Conservation (phyloP, 2,113 vertebrate genomes). For the Tonatia bakeri region DNA sequence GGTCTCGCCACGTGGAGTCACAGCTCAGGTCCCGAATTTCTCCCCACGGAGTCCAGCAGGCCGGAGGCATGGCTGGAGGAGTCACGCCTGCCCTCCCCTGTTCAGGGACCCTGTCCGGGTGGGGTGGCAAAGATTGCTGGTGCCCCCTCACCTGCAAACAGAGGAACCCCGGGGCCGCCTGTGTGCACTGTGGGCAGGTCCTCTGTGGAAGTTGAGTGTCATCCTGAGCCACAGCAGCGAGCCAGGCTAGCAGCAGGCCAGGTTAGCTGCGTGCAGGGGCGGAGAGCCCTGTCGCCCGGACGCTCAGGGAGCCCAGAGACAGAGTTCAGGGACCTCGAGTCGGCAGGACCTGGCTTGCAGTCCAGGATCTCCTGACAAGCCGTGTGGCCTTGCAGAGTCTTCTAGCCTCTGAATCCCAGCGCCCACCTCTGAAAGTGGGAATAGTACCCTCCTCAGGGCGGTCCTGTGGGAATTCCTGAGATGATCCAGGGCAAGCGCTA, state of each 20-base stretch:
- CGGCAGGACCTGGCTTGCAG: not conserved
- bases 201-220: rapidly evolving
- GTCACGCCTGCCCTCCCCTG: not conserved
- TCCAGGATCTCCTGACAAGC: not conserved
- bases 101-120: not conserved
- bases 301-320: not conserved
- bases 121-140: not conserved
- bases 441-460: not conserved
- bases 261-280: rapidly evolving
- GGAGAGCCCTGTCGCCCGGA: not conserved
- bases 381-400: not conserved
- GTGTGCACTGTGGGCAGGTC: not conserved
- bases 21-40: not conserved
- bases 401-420: not conserved
- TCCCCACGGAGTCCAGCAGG: not conserved
- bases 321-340: not conserved
- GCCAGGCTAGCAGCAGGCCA: not conserved
- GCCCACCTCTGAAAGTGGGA: not conserved
- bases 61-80: not conserved
- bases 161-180: not conserved
- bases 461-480: not conserved
- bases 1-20: not conserved
- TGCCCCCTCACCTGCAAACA: not conserved
- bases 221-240: not conserved
- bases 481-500: not conserved